A percentile compares a stretch with the other conserved stretches of the same genome.
Evolutionary conservation across 2,888 invertebrate genomes (phyloP).

Genomic region (Ramazzottius varieornatus): DNA sequence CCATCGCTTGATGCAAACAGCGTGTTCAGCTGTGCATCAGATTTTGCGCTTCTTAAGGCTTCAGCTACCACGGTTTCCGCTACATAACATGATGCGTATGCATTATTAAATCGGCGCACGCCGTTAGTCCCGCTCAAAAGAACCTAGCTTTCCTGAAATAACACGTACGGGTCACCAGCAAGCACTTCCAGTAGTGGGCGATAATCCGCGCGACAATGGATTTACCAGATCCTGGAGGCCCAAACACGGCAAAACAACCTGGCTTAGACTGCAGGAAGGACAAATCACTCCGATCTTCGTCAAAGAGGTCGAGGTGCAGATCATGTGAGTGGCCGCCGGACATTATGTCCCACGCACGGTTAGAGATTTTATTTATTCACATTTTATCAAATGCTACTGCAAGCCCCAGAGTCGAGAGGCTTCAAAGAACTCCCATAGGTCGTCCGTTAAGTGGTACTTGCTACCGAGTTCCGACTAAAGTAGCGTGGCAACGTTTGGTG

Average conservation of each 20-base stretch:
- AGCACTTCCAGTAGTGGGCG: neutral
- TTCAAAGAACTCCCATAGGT: too few relatives aligned
- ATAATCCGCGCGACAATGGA: neutral
- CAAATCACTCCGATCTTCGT: neutral
- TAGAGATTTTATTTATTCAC: too few relatives aligned
- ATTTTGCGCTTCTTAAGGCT: neutral
- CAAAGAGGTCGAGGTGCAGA: too few relatives aligned
- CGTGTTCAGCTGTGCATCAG: neutral
- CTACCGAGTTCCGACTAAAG: too few relatives aligned
- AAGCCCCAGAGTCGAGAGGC: too few relatives aligned
- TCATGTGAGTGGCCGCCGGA: too few relatives aligned
- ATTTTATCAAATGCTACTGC: too few relatives aligned
- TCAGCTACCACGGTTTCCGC: neutral
- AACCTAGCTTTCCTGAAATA: neutral
- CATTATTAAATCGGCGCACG: neutral
- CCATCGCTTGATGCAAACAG: neutral
- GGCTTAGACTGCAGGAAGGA: neutral
- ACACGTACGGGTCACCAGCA: neutral
- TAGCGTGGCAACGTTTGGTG: too few relatives aligned
- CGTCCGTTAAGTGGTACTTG: too few relatives aligned
- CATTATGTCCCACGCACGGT: too few relatives aligned
- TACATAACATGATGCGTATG: neutral
- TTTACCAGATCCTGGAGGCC: neutral
- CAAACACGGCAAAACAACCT: neutral
- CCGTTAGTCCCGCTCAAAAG: neutral